Base-by-base conservation (phyloP, 2,888 invertebrate genomes). In the Ectemnius cavifrons region DNA sequence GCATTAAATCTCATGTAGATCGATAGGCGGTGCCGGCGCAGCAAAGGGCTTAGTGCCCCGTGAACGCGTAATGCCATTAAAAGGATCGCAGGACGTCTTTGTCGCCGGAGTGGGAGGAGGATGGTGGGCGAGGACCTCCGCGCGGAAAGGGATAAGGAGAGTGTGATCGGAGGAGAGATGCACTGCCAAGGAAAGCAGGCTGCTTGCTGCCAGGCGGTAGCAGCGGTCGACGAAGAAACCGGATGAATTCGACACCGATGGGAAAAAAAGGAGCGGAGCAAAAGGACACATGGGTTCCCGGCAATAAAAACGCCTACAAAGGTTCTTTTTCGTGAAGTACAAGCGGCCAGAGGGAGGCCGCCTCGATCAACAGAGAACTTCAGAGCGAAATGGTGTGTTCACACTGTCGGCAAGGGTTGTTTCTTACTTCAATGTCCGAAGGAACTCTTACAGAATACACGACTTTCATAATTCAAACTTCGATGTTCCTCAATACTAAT, bases 281-380 rank as follows among this genome's bases (percentile, higher is more conserved):
- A 47, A 66, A 60, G 68, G 64, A 74, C 68, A 72, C 73, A 73
- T 71, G 67, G 75, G 27, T 61, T 75, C 71, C 47, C 71, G 76
- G 80, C 78, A 82, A 84, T 84, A 82, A 83, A 85, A 85, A 79
- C 79, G 82, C 82, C 84, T 80, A 85, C 83, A 85, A 84, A 77
- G 76, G 72, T 67, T 65, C 71, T 68, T 64, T 68, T 49, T 65
- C 52, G 67, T 45, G 59, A 16, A 65, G 64, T 64, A 59, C 37
- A 60, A 67, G 63, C 37, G 37, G 37, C 37, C 37, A 37, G 37
- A 37, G 37, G 37, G 37, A 37, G 37, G 37, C 37, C 37, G 37
- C 37, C 8, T 37, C 37, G 37, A 37, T 37, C 37, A 37, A 37
- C 37, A 37, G 37, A 8, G 37, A 11, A 37, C 37, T 37, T 37